Conservation (phyloP, 2,888 invertebrate genomes). For the Acronicta leporina region DNA sequence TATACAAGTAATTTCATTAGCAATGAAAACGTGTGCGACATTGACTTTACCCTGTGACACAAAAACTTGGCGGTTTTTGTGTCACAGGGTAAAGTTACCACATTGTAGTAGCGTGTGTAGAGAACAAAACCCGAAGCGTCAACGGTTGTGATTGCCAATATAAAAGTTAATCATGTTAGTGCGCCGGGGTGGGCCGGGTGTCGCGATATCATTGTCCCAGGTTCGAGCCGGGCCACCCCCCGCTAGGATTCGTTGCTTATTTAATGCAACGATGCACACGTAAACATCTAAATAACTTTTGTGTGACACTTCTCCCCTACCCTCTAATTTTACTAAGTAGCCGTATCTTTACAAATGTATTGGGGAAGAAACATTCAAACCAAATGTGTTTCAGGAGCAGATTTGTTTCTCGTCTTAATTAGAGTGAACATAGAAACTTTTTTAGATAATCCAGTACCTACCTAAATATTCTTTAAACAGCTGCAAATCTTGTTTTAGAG, state of each 20-base stretch:
- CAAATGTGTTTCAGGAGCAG: conserved; percentile 75
- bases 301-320: conserved; percentile 86
- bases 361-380: conserved; percentile 78
- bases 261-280: conserved; percentile 89
- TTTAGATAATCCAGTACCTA: conserved; percentile 25
- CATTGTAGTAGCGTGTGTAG: conserved; percentile 46
- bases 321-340: conserved; percentile 88
- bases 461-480: conserved; percentile 20
- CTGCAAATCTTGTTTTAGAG: conserved; percentile 2
- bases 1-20: conserved; percentile 13
- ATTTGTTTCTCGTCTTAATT: conserved; percentile 68
- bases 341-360: conserved; percentile 85
- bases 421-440: conserved; percentile 34
- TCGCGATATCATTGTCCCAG: conserved; percentile 81
- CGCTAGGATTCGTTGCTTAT: conserved; percentile 86
- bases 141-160: conserved; percentile 75
- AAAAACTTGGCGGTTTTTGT: no score
- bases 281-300: conserved; percentile 89
- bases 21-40: conserved; percentile 9
- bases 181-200: conserved; percentile 81
- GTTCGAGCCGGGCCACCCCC: conserved; percentile 76
- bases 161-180: conserved; percentile 84
- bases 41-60: conserved; percentile 14
- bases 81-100: conserved; percentile 46
- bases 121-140: conserved; percentile 65